These are phyloP conservation scores for Triops cancriformis DNA, from an alignment of 1,140 invertebrate species.

Conservation along the genomic window DNA sequence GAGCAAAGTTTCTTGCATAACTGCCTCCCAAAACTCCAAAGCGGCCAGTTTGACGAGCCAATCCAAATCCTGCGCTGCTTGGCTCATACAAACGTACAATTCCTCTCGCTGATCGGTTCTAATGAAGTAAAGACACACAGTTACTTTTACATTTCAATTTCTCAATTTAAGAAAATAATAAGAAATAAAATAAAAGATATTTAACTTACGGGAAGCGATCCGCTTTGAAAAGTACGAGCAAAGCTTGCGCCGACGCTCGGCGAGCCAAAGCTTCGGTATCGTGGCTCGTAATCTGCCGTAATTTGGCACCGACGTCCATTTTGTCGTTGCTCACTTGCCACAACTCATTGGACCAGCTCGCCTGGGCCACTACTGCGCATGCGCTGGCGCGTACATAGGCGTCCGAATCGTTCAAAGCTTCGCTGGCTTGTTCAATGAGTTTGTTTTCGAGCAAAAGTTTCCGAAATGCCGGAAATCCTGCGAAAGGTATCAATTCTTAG, in stretches of 20 bases:
- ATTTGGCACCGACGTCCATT: not conserved
- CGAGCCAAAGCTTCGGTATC: conserved; percentile 66
- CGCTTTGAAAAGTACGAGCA: conserved; percentile 55
- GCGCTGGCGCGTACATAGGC: conserved; percentile 63
- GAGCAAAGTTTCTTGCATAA: conserved; percentile 52
- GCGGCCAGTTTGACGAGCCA: conserved; percentile 67
- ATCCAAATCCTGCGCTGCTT: conserved; percentile 55
- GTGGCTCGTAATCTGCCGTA: conserved; percentile 31
- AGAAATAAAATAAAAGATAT: not conserved
- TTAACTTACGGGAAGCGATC: conserved; percentile 48
- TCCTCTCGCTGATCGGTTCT: conserved; percentile 33
- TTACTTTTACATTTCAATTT: not conserved
- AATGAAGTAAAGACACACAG: not conserved
- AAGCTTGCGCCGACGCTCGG: conserved; percentile 55
- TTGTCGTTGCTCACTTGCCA: conserved; percentile 33
- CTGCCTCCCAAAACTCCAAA: conserved; percentile 58
- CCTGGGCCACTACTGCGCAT: conserved; percentile 52
- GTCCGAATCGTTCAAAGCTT: conserved; percentile 56
- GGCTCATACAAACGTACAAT: conserved; percentile 49
- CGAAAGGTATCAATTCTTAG: conserved; percentile 21
- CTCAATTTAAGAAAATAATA: conserved; percentile 21
- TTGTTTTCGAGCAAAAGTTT: conserved; percentile 55
- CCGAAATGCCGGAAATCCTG: conserved; percentile 69
- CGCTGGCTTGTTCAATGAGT: conserved; percentile 52
- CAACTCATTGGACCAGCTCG: conserved; percentile 53